Conservation (phyloP, 1,140 invertebrate species). For the Ruditapes philippinarum region DNA sequence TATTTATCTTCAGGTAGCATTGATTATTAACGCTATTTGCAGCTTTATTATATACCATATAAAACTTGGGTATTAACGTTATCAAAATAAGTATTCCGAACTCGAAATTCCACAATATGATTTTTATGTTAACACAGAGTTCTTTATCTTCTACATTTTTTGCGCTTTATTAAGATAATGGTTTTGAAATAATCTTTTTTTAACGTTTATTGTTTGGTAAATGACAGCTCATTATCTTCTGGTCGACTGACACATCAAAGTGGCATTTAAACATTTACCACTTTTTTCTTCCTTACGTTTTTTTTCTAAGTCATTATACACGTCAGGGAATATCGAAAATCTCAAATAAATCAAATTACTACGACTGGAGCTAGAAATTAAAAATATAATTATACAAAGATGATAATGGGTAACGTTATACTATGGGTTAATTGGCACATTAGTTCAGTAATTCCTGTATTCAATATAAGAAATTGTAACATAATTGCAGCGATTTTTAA, state of each 20-base stretch:
- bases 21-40: background rate
- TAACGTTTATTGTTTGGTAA: background rate
- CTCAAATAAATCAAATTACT: too few relatives aligned
- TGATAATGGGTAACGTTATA: too few relatives aligned
- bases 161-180: background rate
- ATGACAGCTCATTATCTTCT: background rate
- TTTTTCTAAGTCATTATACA: too few relatives aligned
- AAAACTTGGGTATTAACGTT: background rate
- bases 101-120: background rate
- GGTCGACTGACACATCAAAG: background rate
- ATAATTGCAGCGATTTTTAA: too few relatives aligned
- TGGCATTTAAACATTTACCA: background rate
- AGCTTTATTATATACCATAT: background rate
- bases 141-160: background rate
- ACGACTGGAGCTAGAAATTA: too few relatives aligned
- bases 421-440: too few relatives aligned
- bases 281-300: too few relatives aligned
- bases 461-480: too few relatives aligned
- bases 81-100: background rate
- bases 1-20: background rate
- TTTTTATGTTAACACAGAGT: background rate
- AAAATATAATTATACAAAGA: too few relatives aligned
- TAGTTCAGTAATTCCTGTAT: too few relatives aligned
- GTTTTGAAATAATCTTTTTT: background rate
- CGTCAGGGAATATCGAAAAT: too few relatives aligned